Percentiles rank a stretch among this genome's conserved stretches.
These are phyloP conservation scores for Aplidium turbinatum DNA, from an alignment of 23 tunicate genomes.

Conservation along the genomic window DNA sequence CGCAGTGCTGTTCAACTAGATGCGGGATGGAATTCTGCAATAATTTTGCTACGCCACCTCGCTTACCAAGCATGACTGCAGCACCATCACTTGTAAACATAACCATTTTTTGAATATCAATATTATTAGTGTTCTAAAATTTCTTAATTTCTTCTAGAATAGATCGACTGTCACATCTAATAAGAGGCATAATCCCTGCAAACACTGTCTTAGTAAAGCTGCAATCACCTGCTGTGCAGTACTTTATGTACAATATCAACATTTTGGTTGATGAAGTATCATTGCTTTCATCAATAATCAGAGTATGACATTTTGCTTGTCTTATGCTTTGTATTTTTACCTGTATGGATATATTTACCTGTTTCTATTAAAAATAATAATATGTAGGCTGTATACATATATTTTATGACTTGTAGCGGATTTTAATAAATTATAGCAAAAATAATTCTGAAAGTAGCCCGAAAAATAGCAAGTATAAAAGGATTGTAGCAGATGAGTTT, in stretches of 20 bases:
- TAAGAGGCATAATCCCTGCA: constrained; percentile 21
- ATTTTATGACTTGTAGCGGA: too few relatives aligned
- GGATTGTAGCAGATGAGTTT: too few relatives aligned
- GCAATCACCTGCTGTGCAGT: constrained; percentile 29
- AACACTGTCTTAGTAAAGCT: constrained; percentile 39
- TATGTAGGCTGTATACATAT: too few relatives aligned
- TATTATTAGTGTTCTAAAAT: constrained; percentile 27
- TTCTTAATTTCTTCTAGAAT: constrained; percentile 31
- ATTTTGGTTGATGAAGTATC: constrained; percentile 25
- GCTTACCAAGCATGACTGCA: constrained; percentile 36
- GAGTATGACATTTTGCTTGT: constrained; percentile 28
- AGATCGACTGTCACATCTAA: constrained; percentile 24
- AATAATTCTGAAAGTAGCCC: too few relatives aligned
- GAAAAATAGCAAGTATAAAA: too few relatives aligned
- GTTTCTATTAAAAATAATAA: too few relatives aligned
- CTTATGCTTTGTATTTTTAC: constrained; percentile 16
- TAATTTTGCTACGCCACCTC: constrained; percentile 25
- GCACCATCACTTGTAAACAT: constrained; percentile 43
- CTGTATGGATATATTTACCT: too few relatives aligned
- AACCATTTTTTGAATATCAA: constrained; percentile 32
- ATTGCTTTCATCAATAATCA: constrained; percentile 26
- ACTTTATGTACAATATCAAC: constrained; percentile 35
- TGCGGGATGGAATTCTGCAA: constrained; percentile 24
- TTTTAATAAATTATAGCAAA: too few relatives aligned
- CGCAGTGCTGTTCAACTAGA: constrained; percentile 48